Conservation (phyloP, 2,113 vertebrate genomes). For the Carollia perspicillata region DNA sequence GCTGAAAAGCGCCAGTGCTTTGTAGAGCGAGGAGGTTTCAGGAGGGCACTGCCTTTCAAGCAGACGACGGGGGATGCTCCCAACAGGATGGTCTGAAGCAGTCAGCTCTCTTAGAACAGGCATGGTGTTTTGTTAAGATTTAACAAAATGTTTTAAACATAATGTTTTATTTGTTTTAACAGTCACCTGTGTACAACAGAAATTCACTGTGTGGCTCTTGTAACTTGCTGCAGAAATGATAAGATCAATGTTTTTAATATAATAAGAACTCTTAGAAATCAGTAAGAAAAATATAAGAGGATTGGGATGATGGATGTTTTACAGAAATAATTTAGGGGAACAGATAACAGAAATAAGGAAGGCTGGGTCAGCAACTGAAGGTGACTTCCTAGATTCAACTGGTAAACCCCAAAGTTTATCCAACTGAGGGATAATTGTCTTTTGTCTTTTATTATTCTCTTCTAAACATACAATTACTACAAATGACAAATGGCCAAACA, state of each 20-base stretch:
- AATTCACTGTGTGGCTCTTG: background rate
- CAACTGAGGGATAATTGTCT: background rate
- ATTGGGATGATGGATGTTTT: background rate
- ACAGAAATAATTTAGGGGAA: background rate
- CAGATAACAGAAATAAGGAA: background rate
- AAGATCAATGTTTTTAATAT: background rate
- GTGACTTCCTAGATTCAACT: background rate
- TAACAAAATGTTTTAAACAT: background rate
- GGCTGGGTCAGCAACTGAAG: background rate
- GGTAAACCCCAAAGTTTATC: background rate
- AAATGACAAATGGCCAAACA: background rate
- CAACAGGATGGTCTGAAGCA: background rate
- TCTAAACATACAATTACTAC: background rate
- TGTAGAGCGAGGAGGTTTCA: background rate
- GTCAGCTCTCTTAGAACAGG: background rate
- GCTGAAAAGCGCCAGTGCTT: background rate
- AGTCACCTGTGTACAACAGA: background rate
- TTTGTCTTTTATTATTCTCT: background rate
- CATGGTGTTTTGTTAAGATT: no score
- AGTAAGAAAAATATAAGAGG: background rate
- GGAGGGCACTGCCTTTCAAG: background rate
- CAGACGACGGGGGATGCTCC: background rate
- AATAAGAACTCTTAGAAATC: background rate
- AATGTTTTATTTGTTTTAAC: background rate
- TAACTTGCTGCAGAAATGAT: background rate